Evolutionary conservation across 2,888 invertebrate species (phyloP), one percentile per base, ranked within the genome.

Genomic region (Creontiades dilutus): DNA sequence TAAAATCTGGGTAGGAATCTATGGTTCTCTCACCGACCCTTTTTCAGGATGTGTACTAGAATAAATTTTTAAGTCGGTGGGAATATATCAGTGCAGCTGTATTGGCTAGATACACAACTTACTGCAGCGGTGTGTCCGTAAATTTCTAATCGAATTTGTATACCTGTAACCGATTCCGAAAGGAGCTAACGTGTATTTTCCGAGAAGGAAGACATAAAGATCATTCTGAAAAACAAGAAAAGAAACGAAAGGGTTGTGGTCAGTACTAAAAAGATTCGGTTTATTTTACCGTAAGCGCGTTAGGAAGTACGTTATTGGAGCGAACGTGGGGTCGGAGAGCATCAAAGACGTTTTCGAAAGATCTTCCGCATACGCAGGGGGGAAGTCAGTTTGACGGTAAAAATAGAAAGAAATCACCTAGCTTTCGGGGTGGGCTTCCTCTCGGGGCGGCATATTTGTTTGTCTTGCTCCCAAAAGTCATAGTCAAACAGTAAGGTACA

Each of bases 401-500:
- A 82, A 82, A 82, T 82, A 82, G 82, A 48, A 19, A 48, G 52
- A 82, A 48, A 47, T 52, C 27, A 48, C 47, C 82, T 27, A 52
- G 47, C 27, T 52, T n/a, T 47, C 27, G 82, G 82, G 27, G 52
- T 27, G 52, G 48, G 52, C 82, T 82, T 82, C 82, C 52, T 82
- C 82, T 47, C 23, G 7, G 13, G 52, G 82, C 68, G 68, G 68
- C 48, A 27, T 82, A 52, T 82, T 82, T 82, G 82, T 82, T 82
- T 82, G 47, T 82, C 52, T 68, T 68, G 68, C 27, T 68, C 68
- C 68, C 68, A 48, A 52, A 82, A 52, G 52, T 52, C 82, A 82
- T 82, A 48, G 82, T 82, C 82, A 82, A 82, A 82, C 82, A 82
- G 82, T 82, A 52, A 68, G 48, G 48, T 47, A 55, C 57, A 85